Percentiles rank a stretch among this genome's conserved stretches.
These are phyloP conservation scores for Xanthia icteritia DNA, from an alignment of 2,888 invertebrate genomes.

Conservation along the genomic window DNA sequence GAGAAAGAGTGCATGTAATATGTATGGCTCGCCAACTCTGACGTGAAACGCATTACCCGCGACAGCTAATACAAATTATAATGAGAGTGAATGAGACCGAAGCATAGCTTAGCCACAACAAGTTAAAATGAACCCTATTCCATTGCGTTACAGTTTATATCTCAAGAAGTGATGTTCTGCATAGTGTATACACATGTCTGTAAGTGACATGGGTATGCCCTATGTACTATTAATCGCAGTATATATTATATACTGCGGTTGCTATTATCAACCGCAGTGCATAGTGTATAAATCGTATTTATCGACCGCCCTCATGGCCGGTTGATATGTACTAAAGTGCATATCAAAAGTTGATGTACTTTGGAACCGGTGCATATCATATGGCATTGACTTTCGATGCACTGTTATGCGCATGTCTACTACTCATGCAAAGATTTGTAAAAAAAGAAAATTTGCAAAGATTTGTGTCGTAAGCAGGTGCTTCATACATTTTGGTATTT, in stretches of 20 bases:
- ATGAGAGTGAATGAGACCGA: constrained; percentile 43
- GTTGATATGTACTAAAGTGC: constrained; percentile 45
- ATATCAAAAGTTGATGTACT: constrained; percentile 46
- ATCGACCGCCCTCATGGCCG: constrained; percentile 45
- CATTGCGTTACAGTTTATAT: constrained; percentile 43
- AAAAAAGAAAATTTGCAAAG: constrained; percentile 43
- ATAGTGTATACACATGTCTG: constrained; percentile 42
- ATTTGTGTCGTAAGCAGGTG: constrained; percentile 41
- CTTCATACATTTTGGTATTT: constrained; percentile 43
- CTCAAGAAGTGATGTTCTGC: constrained; percentile 41
- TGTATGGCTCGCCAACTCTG: constrained; percentile 43
- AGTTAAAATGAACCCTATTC: constrained; percentile 43
- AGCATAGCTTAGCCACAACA: constrained; percentile 42
- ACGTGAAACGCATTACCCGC: constrained; percentile 43
- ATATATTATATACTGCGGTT: constrained; percentile 41
- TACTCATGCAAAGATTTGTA: constrained; percentile 42
- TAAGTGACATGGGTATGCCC: constrained; percentile 39
- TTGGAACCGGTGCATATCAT: constrained; percentile 47
- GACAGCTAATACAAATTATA: constrained; percentile 43
- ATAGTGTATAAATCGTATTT: constrained; percentile 47
- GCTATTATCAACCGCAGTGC: constrained; percentile 43
- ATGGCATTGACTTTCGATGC: constrained; percentile 43
- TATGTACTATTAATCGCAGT: constrained; percentile 37
- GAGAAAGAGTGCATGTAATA: constrained; percentile 43
- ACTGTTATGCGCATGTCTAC: constrained; percentile 42